These are phyloP conservation scores for Corbicula japonica DNA, from an alignment of 2,888 invertebrate genomes.

Conservation along the genomic window DNA sequence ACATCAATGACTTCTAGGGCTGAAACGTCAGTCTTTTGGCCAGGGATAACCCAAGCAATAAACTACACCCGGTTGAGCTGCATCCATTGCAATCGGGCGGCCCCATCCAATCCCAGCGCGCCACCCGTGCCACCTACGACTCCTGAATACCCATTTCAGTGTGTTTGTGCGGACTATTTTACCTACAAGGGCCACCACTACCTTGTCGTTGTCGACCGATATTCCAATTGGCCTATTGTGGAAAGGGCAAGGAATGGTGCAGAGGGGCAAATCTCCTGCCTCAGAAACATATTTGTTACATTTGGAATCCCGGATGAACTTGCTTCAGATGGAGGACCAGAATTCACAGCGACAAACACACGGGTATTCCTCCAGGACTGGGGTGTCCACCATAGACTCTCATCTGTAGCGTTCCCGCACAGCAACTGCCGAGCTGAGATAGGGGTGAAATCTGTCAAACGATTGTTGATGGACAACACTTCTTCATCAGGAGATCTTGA, in stretches of 20 bases:
- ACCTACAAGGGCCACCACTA: constrained; percentile 61
- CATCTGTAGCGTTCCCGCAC: constrained; percentile 75
- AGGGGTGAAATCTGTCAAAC: too few species aligned
- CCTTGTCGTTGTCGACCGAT: constrained; percentile 69
- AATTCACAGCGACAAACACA: constrained; percentile 67
- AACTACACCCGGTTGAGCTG: constrained; percentile 38
- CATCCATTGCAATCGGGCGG: constrained; percentile 64
- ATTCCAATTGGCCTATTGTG: constrained; percentile 70
- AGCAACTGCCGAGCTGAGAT: too few species aligned
- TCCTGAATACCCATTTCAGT: constrained; percentile 64
- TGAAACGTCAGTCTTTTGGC: constrained; percentile 73
- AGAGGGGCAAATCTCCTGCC: constrained; percentile 55
- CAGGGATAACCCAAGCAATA: constrained; percentile 69
- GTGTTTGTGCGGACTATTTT: constrained; percentile 57
- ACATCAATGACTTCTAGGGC: constrained; percentile 68
- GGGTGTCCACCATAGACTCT: constrained; percentile 74
- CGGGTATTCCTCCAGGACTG: constrained; percentile 67
- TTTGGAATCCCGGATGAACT: constrained; percentile 73
- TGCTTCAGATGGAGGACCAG: constrained; percentile 70
- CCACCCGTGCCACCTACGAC: constrained; percentile 59
- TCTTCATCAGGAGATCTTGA: too few species aligned
- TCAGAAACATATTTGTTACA: constrained; percentile 65
- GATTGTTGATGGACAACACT: too few species aligned
- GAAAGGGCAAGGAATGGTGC: constrained; percentile 43
- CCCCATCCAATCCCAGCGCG: constrained; percentile 69